These are phyloP conservation scores for Natrix natrix DNA, from an alignment of 2,797 vertebrate genomes.

Conservation along the genomic window DNA sequence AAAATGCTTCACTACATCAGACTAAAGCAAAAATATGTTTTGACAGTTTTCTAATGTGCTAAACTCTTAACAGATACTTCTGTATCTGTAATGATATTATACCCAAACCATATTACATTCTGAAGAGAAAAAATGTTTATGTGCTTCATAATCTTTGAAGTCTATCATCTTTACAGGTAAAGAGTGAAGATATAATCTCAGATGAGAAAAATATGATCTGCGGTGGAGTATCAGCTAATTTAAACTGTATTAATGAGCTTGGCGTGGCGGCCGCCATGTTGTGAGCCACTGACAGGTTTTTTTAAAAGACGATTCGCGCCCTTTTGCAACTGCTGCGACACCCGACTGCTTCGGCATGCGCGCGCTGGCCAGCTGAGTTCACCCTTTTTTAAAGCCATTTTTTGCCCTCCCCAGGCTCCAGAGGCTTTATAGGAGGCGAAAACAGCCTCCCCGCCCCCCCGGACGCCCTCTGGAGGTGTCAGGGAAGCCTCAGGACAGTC, in stretches of 20 bases:
- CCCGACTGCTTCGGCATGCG: too few relatives aligned
- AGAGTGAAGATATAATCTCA: not conserved
- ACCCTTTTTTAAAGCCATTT: too few relatives aligned
- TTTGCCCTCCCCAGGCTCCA: too few relatives aligned
- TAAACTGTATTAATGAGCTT: not conserved
- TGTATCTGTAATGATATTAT: not conserved
- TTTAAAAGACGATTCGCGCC: too few relatives aligned
- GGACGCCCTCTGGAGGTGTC: too few relatives aligned
- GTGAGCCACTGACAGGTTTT: too few relatives aligned
- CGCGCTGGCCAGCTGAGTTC: too few relatives aligned
- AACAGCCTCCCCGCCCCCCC: too few relatives aligned
- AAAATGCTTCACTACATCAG: not conserved
- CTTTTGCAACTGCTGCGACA: too few relatives aligned
- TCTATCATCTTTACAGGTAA: not conserved
- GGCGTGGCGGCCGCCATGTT: too few relatives aligned
- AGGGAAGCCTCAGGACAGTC: too few relatives aligned
- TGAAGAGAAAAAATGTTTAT: not conserved
- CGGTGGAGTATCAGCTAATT: not conserved
- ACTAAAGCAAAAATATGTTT: not conserved
- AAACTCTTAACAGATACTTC: constrained; percentile 5
- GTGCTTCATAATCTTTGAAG: not conserved
- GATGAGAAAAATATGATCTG: not conserved
- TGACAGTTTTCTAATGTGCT: not conserved
- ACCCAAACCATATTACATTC: not conserved
- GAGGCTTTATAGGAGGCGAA: too few relatives aligned